These are phyloP conservation scores for Arrhamphus sclerolepis DNA, from an alignment of 2,797 vertebrate genomes.

Conservation along the genomic window DNA sequence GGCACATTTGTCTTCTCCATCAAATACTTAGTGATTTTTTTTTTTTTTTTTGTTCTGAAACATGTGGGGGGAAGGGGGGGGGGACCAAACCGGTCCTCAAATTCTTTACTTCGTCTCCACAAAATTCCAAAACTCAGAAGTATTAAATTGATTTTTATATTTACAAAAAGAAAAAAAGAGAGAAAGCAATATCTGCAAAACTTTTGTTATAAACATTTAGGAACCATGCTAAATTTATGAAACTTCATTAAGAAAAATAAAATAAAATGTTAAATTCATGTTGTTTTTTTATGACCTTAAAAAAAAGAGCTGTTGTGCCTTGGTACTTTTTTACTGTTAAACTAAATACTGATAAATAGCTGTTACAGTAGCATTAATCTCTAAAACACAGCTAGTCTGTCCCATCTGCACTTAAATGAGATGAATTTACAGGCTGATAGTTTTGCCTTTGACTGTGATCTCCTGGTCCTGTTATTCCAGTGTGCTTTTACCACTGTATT, in stretches of 20 bases:
- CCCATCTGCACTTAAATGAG: slow-evolving; percentile 23
- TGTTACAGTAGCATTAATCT: slow-evolving; percentile 51
- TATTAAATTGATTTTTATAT: too few species aligned
- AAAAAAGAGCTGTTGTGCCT: slow-evolving; percentile 72
- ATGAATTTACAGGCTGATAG: slow-evolving; percentile 45
- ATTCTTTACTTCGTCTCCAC: too few species aligned
- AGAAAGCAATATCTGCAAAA: too few species aligned
- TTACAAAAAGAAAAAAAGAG: too few species aligned
- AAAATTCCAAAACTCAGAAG: too few species aligned
- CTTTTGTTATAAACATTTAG: too few species aligned
- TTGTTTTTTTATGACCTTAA: slow-evolving; percentile 22
- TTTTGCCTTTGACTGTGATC: slow-evolving; percentile 24
- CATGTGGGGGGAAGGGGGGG: too few species aligned
- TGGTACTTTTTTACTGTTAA: slow-evolving; percentile 66
- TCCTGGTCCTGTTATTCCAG: slow-evolving; percentile 18
- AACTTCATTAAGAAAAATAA: slow-evolving; percentile 3
- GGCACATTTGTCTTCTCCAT: background rate
- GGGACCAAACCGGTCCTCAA: too few species aligned
- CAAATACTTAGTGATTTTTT: background rate
- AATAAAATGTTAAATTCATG: slow-evolving; percentile 10
- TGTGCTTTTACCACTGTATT: slow-evolving; percentile 22
- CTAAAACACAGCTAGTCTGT: slow-evolving; percentile 17
- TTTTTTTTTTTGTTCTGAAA: background rate
- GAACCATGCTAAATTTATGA: slow-evolving; percentile 2
- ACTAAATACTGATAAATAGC: slow-evolving; percentile 31